A percentile compares a stretch with the other conserved stretches of the same genome.
Evolutionary conservation across 2,113 vertebrate genomes (phyloP).

Genomic region (Manacus vitellinus): DNA sequence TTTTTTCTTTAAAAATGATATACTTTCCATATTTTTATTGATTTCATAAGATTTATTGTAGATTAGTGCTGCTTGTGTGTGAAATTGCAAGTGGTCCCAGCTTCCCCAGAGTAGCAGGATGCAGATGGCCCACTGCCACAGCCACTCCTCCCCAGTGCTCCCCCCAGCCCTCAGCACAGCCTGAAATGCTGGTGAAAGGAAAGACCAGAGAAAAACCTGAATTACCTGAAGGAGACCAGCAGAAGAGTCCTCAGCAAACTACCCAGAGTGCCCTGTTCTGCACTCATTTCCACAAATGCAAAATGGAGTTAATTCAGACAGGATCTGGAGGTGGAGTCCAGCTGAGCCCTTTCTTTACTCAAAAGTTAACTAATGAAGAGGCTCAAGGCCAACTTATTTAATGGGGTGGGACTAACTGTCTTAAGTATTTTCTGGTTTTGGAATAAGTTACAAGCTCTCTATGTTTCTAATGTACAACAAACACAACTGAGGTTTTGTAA

Average conservation of each 20-base stretch:
- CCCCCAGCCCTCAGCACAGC: background rate
- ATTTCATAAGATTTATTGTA: conserved; percentile 74
- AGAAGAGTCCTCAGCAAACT: background rate
- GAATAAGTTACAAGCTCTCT: background rate
- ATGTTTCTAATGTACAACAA: background rate
- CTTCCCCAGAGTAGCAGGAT: conserved; percentile 49
- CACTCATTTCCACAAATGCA: background rate
- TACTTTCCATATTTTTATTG: conserved; percentile 78
- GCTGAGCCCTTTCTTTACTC: background rate
- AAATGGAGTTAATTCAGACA: background rate
- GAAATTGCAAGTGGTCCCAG: conserved; percentile 57
- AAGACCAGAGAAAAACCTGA: background rate
- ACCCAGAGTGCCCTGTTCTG: background rate
- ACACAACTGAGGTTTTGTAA: background rate
- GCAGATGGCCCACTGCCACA: background rate
- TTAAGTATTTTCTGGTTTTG: background rate
- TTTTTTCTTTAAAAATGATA: conserved; percentile 77
- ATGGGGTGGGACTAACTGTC: background rate
- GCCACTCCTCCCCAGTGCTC: background rate
- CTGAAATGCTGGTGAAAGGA: background rate
- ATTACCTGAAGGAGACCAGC: background rate
- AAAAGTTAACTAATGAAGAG: rapidly evolving
- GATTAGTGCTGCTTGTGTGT: conserved; percentile 62
- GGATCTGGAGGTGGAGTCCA: background rate
- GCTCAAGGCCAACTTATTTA: background rate